Evolutionary conservation across 2,113 vertebrate species (phyloP).

Genomic region (Melanerpes aurifrons): DNA sequence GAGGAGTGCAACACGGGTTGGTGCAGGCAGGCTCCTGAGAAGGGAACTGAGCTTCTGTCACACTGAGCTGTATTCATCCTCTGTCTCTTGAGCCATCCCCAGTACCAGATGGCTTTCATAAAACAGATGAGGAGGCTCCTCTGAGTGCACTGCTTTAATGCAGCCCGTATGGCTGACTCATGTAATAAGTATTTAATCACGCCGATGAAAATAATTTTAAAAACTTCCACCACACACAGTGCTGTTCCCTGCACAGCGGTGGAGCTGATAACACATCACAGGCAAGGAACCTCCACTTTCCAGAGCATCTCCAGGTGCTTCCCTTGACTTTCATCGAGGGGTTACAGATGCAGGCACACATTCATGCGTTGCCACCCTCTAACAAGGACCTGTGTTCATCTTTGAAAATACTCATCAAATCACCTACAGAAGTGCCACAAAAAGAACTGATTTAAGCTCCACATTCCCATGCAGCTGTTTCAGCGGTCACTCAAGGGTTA

Average conservation of each 20-base stretch:
- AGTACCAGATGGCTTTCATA: conserved; percentile 78
- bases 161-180: conserved; percentile 79
- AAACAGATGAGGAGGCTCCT: conserved; percentile 77
- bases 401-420: not conserved
- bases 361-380: not conserved
- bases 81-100: conserved; percentile 69
- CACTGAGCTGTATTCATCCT: conserved; percentile 69
- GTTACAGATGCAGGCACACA: rapidly evolving
- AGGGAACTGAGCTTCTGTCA: conserved; percentile 67
- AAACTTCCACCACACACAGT: conserved; percentile 73
- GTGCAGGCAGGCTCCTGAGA: conserved; percentile 50
- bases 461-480: not conserved
- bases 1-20: not conserved
- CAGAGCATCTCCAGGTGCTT: not conserved
- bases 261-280: not conserved
- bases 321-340: not conserved
- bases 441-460: not conserved
- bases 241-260: not conserved
- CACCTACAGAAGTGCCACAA: not conserved
- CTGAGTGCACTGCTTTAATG: conserved; percentile 75
- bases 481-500: conserved; percentile 31
- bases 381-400: not conserved
- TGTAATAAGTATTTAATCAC: conserved; percentile 81
- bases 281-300: not conserved
- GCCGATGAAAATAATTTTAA: conserved; percentile 73